Percentiles rank a stretch among this genome's conserved stretches.
Evolutionary conservation across 2,113 vertebrate genomes (phyloP).

Genomic region (Zeus faber): DNA sequence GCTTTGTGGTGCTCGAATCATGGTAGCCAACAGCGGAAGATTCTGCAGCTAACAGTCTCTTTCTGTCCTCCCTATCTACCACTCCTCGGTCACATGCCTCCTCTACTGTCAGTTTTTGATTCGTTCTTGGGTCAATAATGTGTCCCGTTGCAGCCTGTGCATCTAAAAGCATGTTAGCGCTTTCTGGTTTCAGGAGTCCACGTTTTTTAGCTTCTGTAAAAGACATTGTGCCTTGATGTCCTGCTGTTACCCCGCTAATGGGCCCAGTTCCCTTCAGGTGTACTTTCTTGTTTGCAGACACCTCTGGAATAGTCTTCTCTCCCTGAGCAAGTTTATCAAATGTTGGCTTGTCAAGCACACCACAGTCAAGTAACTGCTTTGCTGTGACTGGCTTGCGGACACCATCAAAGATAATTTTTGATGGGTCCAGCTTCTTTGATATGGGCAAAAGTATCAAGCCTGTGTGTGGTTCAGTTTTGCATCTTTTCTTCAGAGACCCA

Average conservation of each 20-base stretch:
- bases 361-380: conserved; percentile 83
- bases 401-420: conserved; percentile 82
- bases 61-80: conserved; percentile 80
- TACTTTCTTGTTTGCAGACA: conserved; percentile 78
- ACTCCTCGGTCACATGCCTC: conserved; percentile 81
- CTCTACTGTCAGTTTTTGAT: conserved; percentile 80
- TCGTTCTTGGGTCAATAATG: conserved; percentile 80
- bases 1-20: conserved; percentile 80
- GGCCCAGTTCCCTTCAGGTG: conserved; percentile 83
- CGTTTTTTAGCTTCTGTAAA: conserved; percentile 84
- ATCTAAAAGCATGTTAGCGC: conserved; percentile 81
- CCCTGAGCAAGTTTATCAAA: conserved; percentile 80
- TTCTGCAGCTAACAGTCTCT: conserved; percentile 83
- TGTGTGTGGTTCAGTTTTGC: conserved; percentile 78
- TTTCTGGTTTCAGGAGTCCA: conserved; percentile 75
- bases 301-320: conserved; percentile 79
- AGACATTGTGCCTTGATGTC: conserved; percentile 79
- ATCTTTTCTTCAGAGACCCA: conserved; percentile 76
- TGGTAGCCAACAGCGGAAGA: conserved; percentile 83
- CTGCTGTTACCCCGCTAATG: conserved; percentile 80
- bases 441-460: conserved; percentile 74
- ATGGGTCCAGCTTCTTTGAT: conserved; percentile 75
- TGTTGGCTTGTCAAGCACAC: conserved; percentile 81
- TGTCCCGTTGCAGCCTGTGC: conserved; percentile 89
- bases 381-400: conserved; percentile 86